These are phyloP conservation scores for Prosapia bicincta DNA, from an alignment of 2,888 invertebrate species.

Conservation along the genomic window DNA sequence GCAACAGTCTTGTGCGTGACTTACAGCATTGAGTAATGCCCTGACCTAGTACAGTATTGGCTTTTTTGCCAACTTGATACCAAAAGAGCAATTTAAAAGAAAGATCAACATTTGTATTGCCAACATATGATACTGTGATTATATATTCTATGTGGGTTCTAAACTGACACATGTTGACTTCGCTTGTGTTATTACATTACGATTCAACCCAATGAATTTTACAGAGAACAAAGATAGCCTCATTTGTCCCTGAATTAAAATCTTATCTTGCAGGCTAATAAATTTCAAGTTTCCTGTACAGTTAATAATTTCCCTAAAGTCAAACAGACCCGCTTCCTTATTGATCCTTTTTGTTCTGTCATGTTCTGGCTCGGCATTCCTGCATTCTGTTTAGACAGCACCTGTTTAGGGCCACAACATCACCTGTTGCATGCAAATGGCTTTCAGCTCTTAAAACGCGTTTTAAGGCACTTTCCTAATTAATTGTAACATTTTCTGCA, in stretches of 20 bases:
- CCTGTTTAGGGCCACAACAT: background rate
- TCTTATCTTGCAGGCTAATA: background rate
- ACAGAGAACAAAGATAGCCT: background rate
- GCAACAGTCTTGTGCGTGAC: no score
- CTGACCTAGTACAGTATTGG: no score
- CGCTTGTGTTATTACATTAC: no score
- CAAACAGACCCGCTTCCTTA: background rate
- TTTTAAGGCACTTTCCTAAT: constrained; percentile 27
- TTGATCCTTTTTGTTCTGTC: background rate
- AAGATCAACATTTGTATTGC: no score
- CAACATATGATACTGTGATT: no score
- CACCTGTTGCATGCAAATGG: constrained; percentile 19
- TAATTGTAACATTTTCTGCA: constrained; percentile 27
- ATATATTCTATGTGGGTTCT: no score
- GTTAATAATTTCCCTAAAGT: background rate
- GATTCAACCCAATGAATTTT: no score
- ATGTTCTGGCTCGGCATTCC: background rate
- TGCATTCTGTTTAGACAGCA: background rate
- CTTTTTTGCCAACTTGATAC: no score
- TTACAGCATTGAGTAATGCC: no score
- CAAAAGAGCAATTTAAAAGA: no score
- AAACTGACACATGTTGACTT: no score
- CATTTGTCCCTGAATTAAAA: background rate
- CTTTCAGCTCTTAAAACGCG: constrained; percentile 10
- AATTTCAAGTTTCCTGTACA: background rate